These are phyloP conservation scores for Leptinotarsa peninsularis DNA, from an alignment of 2,888 invertebrate species.

Conservation along the genomic window DNA sequence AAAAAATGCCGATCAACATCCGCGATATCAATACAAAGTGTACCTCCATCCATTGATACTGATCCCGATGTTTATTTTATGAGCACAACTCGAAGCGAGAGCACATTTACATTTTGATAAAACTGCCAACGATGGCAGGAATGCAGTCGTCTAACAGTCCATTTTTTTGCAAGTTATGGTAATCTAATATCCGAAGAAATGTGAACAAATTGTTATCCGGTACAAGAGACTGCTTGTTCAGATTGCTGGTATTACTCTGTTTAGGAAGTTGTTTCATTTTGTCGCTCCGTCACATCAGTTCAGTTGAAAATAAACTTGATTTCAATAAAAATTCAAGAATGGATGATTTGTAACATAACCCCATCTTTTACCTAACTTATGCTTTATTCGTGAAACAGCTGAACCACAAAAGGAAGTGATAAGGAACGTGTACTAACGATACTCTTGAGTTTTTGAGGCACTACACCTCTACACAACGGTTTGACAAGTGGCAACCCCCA, in stretches of 20 bases:
- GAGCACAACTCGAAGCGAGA: slow-evolving; percentile 19
- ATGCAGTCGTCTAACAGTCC: neutral
- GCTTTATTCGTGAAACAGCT: no score
- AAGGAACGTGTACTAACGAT: no score
- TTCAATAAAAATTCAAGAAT: no score
- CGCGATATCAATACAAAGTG: slow-evolving; percentile 15
- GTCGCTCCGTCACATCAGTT: slow-evolving; percentile 10
- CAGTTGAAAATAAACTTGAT: neutral
- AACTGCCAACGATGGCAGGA: slow-evolving; percentile 12
- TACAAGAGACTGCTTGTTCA: slow-evolving; percentile 19
- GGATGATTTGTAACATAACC: no score
- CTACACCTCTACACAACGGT: no score
- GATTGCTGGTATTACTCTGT: slow-evolving; percentile 7
- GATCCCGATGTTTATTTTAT: slow-evolving; percentile 26
- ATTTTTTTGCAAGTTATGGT: slow-evolving; percentile 21
- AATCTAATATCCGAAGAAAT: slow-evolving; percentile 20
- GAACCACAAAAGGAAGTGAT: no score
- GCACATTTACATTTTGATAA: slow-evolving; percentile 19
- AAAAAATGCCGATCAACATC: slow-evolving; percentile 15
- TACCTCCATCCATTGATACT: slow-evolving; percentile 24
- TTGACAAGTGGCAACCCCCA: no score
- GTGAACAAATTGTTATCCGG: slow-evolving; percentile 28
- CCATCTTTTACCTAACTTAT: no score
- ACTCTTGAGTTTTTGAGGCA: no score
- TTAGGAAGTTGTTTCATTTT: slow-evolving; percentile 11